Conservation (phyloP, 1,140 invertebrate species). For the Conus betulinus region DNA sequence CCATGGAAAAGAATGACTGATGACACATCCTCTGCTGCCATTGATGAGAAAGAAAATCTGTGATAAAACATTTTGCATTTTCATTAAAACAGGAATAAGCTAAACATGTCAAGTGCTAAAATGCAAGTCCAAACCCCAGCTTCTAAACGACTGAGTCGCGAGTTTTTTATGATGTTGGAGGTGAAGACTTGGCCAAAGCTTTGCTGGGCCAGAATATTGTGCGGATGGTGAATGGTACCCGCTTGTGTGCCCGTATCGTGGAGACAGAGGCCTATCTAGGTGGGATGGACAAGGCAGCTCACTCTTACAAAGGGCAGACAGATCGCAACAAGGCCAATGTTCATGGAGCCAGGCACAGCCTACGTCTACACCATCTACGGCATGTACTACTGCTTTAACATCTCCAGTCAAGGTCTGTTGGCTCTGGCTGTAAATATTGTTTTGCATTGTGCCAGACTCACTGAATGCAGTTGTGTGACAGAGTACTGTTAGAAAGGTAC, state of each 20-base stretch:
- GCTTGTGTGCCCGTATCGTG: constrained; percentile 82
- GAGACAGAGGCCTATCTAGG: constrained; percentile 89
- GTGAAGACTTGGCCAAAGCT: constrained; percentile 78
- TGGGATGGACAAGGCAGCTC: constrained; percentile 83
- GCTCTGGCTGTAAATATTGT: background rate
- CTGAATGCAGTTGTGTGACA: background rate
- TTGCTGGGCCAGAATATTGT: constrained; percentile 81
- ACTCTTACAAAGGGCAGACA: constrained; percentile 84
- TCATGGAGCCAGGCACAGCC: constrained; percentile 86
- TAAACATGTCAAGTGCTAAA: background rate
- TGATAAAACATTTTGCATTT: too few relatives aligned
- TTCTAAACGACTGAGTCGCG: constrained; percentile 38
- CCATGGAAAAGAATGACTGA: too few relatives aligned
- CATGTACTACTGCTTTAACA: constrained; percentile 89
- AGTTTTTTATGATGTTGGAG: constrained; percentile 66
- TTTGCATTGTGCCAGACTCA: background rate
- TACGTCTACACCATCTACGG: constrained; percentile 90
- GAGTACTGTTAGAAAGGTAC: background rate
- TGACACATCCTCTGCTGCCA: too few relatives aligned
- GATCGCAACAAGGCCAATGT: constrained; percentile 86
- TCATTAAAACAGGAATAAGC: background rate
- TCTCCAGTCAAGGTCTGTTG: constrained; percentile 83
- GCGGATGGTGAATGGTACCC: constrained; percentile 68
- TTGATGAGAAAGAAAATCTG: too few relatives aligned
- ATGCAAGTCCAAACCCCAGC: background rate